Conservation (phyloP, 2,113 vertebrate species). For the Leptosomus discolor region DNA sequence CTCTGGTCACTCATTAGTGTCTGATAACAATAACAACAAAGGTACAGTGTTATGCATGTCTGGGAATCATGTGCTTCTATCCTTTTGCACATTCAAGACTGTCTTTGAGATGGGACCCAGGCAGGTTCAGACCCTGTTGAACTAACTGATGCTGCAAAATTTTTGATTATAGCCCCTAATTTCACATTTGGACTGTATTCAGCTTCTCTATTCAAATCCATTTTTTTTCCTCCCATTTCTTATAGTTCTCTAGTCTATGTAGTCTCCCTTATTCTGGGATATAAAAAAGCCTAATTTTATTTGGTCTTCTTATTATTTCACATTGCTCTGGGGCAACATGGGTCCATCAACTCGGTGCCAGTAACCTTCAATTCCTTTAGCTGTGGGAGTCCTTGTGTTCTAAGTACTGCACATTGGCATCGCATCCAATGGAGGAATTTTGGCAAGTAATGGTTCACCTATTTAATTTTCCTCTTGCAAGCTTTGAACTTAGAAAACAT, state of each 20-base stretch:
- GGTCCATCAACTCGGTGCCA: background rate
- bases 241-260: background rate
- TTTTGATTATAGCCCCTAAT: background rate
- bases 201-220: background rate
- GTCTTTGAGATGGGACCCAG: background rate
- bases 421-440: background rate
- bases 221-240: background rate
- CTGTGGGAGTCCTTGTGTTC: background rate
- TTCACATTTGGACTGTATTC: background rate
- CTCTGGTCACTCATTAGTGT: background rate
- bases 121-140: background rate
- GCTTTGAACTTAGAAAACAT: background rate
- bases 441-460: background rate
- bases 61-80: background rate
- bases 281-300: background rate
- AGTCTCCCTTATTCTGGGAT: background rate
- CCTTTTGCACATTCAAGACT: background rate
- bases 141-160: background rate
- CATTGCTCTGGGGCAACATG: background rate
- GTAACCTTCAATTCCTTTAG: background rate
- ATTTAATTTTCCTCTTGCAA: background rate
- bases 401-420: fast-evolving
- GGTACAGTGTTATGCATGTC: fast-evolving
- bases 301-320: background rate
- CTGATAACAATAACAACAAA: background rate